Base-by-base conservation (phyloP, 2,888 invertebrate species). In the Hetaerina titia region DNA sequence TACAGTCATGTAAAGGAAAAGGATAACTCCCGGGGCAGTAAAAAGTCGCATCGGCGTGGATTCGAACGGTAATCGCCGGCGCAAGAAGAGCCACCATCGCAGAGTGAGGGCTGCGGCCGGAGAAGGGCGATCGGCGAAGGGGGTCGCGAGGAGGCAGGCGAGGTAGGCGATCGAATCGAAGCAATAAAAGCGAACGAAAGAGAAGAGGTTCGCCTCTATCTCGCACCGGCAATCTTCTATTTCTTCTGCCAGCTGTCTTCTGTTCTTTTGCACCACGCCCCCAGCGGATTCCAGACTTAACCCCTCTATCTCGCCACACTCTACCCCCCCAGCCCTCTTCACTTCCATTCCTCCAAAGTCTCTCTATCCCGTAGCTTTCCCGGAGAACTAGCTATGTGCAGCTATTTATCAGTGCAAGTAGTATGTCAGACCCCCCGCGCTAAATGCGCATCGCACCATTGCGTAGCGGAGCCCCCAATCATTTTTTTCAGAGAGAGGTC, bases 181-280 rank as follows among this genome's bases (percentile, higher is more conserved):
- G 92, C 69, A 92, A 63, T 92, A 92, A 92, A 92, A 92, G 64
- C 7, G 45, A 63, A 69, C 19, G 69, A 90, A 63, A 45, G 92
- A 45, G 31, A 45, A 89, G 92, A 45, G 31, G 25, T 90, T 90
- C 25, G 25, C 31, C 63, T 63, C 63, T 63, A 64, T 69, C 90
- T 90, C 64, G 19, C 81, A 15, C 81, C 8, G 31, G 92, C 92
- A 92, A 92, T 92, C 25, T 69, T 56, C 64, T 92, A 45, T 56
- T 19, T 56, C 45, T 64, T 69, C 45, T 5, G 11, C 45, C 90
- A 63, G 5, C 63, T 45, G 45, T 45, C 45, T 45, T 45, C 45
- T 56, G 45, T 45, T 89, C 22, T 89, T 89, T 89, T 89, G 22
- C 89, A 25, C 17, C 56, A 17, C 17, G 22, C 45, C 56, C 89